A percentile compares a stretch with the other conserved stretches of the same genome.
These are phyloP conservation scores for Seira sanloemensis DNA, from an alignment of 2,888 invertebrate genomes.

Conservation along the genomic window DNA sequence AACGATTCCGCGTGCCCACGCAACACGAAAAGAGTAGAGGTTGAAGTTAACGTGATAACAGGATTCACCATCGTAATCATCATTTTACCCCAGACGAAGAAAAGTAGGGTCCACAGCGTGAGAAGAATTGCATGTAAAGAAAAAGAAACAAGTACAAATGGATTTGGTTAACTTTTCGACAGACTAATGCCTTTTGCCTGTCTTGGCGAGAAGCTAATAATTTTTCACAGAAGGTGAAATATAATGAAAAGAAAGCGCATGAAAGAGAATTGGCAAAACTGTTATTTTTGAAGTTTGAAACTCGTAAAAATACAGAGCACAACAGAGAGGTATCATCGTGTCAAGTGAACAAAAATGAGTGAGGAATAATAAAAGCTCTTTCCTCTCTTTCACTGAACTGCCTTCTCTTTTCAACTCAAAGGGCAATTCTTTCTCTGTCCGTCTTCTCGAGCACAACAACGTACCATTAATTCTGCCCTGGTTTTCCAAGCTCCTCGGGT, in stretches of 20 bases:
- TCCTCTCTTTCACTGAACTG: no score
- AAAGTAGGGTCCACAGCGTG: slow-evolving; percentile 23
- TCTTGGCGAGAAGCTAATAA: slow-evolving; percentile 59
- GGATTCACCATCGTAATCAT: slow-evolving; percentile 17
- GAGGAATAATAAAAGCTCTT: background rate
- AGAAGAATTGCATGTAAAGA: slow-evolving; percentile 44
- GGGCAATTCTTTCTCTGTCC: no score
- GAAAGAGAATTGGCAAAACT: background rate
- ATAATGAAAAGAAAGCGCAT: slow-evolving; percentile 32
- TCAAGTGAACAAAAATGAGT: background rate
- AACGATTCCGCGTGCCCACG: background rate
- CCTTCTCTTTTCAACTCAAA: no score
- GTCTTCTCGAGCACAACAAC: background rate
- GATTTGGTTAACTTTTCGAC: slow-evolving; percentile 65
- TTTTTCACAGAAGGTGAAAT: slow-evolving; percentile 41
- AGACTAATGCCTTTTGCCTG: slow-evolving; percentile 60
- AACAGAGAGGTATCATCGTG: background rate
- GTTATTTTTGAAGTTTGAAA: background rate
- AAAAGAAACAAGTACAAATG: slow-evolving; percentile 64
- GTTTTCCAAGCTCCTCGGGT: slow-evolving; percentile 65
- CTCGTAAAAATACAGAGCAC: background rate
- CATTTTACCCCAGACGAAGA: slow-evolving; percentile 45
- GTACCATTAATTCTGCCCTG: slow-evolving; percentile 69
- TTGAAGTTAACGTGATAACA: slow-evolving; percentile 60
- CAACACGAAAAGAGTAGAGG: slow-evolving; percentile 28